These are phyloP conservation scores for Borostomias antarcticus DNA, from an alignment of 2,797 vertebrate genomes.

Conservation along the genomic window DNA sequence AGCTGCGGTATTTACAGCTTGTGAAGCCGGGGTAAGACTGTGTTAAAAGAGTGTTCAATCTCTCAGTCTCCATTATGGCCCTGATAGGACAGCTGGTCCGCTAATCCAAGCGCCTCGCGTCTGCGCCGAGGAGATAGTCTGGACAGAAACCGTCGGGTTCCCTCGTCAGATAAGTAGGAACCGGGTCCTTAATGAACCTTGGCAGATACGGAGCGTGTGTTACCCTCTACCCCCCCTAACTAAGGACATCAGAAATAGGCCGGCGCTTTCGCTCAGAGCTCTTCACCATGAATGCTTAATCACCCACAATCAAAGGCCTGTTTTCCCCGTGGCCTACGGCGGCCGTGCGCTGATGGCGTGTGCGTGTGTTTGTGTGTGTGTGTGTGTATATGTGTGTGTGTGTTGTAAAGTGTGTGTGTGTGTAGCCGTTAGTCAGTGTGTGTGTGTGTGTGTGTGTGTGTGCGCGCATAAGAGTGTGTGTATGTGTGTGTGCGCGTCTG, in stretches of 20 bases:
- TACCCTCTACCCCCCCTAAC: constrained; percentile 53
- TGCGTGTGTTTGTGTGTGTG: constrained; percentile 44
- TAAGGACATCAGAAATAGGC: constrained; percentile 47
- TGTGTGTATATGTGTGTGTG: constrained; percentile 46
- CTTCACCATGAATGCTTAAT: constrained; percentile 65
- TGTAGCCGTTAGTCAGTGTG: neutral
- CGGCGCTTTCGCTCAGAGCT: constrained; percentile 52
- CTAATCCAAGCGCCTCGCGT: constrained; percentile 56
- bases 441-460: constrained; percentile 3
- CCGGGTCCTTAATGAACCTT: constrained; percentile 27
- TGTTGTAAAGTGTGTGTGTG: no score
- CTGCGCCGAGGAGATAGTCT: no score
- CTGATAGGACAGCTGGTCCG: constrained; percentile 58
- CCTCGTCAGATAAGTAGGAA: neutral
- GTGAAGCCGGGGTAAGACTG: constrained; percentile 21
- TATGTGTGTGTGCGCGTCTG: neutral
- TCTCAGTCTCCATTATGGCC: constrained; percentile 62
- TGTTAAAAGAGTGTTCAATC: constrained; percentile 63
- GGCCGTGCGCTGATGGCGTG: constrained; percentile 66
- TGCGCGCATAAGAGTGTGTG: no score
- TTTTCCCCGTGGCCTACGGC: constrained; percentile 57
- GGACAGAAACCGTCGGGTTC: neutral
- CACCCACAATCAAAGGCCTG: constrained; percentile 60
- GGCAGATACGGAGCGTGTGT: constrained; percentile 41
- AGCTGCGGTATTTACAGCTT: constrained; percentile 51